Evolutionary conservation across 2,797 vertebrate species (phyloP).

Genomic region (Vireo griseus): DNA sequence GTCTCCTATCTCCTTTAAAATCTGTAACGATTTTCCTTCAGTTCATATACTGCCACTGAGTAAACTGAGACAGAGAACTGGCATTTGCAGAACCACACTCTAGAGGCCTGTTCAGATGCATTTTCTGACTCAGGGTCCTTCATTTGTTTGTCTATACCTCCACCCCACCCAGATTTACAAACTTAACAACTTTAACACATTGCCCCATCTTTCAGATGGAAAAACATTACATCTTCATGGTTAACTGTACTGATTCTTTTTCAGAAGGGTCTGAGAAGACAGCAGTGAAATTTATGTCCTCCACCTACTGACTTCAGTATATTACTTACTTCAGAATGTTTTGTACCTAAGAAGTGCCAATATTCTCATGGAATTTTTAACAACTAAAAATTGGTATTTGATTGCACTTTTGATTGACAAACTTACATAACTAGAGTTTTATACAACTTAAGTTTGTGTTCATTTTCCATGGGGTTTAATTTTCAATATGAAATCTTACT

Average conservation of each 20-base stretch:
- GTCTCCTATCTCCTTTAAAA: not conserved
- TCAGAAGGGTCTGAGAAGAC: not conserved
- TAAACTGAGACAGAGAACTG: not conserved
- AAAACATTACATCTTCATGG: not conserved
- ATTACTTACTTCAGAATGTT: not conserved
- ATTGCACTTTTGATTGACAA: not conserved
- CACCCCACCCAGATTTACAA: not conserved
- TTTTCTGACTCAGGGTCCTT: not conserved
- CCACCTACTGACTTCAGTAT: not conserved
- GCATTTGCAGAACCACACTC: not conserved
- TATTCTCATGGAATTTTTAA: not conserved
- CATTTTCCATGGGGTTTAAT: not conserved
- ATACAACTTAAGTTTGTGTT: not conserved
- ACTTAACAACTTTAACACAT: not conserved
- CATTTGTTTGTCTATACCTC: not conserved
- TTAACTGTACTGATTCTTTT: not conserved
- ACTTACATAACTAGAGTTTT: not conserved
- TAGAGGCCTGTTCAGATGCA: not conserved
- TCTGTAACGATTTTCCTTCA: not conserved
- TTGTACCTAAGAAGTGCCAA: not conserved
- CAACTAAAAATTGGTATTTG: not conserved
- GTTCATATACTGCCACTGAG: not conserved
- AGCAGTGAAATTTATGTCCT: not conserved
- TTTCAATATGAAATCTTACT: not conserved
- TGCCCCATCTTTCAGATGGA: not conserved